Evolutionary conservation across 2,888 invertebrate genomes (phyloP).

Genomic region (Nysson spinosus): DNA sequence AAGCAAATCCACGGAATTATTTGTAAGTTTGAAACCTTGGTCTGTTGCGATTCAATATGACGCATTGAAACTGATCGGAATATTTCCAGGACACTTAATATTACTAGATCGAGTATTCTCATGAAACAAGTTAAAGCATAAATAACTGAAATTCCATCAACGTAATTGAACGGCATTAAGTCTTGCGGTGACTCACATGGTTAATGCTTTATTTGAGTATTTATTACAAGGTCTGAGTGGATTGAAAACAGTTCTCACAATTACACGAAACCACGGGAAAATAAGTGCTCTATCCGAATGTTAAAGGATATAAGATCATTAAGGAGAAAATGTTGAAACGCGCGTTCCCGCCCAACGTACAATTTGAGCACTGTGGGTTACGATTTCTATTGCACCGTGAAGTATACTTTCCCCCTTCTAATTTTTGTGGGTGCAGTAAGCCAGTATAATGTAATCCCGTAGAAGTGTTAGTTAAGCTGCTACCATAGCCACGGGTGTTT

Average conservation of each 20-base stretch:
- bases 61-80: too few species aligned
- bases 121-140: too few species aligned
- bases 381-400: neutral
- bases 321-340: slow-evolving; percentile 31
- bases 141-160: too few species aligned
- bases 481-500: slow-evolving; percentile 26
- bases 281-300: too few species aligned
- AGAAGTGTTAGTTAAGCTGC: slow-evolving; percentile 19
- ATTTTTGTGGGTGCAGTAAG: neutral
- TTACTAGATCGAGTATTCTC: too few species aligned
- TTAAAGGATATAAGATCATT: slow-evolving; percentile 30
- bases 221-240: neutral
- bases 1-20: too few species aligned
- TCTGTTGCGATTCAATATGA: too few species aligned
- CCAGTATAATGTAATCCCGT: slow-evolving; percentile 8
- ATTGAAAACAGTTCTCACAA: neutral
- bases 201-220: too few species aligned
- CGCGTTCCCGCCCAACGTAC: slow-evolving; percentile 14
- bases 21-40: too few species aligned
- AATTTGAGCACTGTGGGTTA: neutral
- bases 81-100: too few species aligned
- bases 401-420: slow-evolving; percentile 21
- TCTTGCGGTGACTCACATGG: too few species aligned
- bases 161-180: too few species aligned
- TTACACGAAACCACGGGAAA: neutral